phyloP scores from a whole-genome alignment of 2,797 vertebrate genomes.

The Pipistrellus pipistrellus region DNA sequence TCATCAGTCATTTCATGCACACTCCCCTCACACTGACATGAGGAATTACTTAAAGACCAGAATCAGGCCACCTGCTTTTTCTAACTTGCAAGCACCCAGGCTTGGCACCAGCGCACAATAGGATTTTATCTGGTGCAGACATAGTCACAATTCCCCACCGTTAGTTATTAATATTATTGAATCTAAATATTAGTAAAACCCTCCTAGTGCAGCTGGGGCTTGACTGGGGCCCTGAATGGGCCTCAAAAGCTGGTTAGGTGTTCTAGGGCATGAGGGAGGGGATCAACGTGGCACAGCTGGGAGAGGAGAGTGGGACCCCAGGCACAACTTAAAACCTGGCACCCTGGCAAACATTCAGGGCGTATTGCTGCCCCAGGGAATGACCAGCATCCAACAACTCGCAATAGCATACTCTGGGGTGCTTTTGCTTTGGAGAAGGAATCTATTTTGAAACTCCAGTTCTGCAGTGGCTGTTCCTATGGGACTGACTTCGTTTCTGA shows the following conservation, averaged over 20 bases:
- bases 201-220: not conserved
- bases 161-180: not conserved
- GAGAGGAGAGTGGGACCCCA: rapidly evolving
- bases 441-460: not conserved
- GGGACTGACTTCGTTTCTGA: not conserved
- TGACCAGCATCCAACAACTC: not conserved
- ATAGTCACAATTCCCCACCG: rapidly evolving
- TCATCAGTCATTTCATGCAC: not conserved
- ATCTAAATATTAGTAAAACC: not conserved
- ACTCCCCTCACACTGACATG: not conserved
- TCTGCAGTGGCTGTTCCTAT: not conserved
- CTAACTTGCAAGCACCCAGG: not conserved
- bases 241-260: not conserved
- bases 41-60: not conserved
- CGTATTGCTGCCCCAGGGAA: rapidly evolving
- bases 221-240: not conserved
- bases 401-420: too few relatives aligned
- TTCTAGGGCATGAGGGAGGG: not conserved
- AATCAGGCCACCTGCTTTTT: not conserved
- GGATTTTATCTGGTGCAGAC: not conserved
- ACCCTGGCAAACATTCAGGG: rapidly evolving
- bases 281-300: rapidly evolving
- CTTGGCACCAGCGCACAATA: not conserved
- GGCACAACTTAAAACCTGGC: not conserved
- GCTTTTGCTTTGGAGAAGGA: not conserved